phyloP scores from a whole-genome alignment of 2,113 vertebrate species.

The Nothobranchius kuhntae region DNA sequence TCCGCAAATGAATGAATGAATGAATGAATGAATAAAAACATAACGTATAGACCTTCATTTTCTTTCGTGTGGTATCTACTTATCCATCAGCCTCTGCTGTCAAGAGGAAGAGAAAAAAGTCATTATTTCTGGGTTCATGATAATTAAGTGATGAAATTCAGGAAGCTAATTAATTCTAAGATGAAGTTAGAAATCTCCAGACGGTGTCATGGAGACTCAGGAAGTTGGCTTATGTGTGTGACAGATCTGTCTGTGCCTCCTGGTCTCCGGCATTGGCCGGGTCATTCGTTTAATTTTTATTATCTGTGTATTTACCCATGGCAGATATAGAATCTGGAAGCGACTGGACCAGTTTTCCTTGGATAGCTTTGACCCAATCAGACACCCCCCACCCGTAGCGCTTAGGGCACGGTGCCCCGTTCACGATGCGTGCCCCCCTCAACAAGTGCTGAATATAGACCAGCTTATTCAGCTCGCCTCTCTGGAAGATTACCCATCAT shows the following conservation, averaged over 20 bases:
- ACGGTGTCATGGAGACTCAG: slow-evolving; percentile 21
- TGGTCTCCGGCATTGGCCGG: too few species aligned
- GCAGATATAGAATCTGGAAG: slow-evolving; percentile 49
- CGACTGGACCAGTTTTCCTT: slow-evolving; percentile 66
- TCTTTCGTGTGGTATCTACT: slow-evolving; percentile 12
- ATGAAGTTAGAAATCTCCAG: slow-evolving; percentile 26
- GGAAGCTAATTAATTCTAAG: slow-evolving; percentile 57
- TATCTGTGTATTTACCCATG: slow-evolving; percentile 52
- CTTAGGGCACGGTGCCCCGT: slow-evolving; percentile 63
- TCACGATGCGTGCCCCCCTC: slow-evolving; percentile 69
- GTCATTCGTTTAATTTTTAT: slow-evolving; percentile 21
- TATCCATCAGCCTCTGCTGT: not conserved
- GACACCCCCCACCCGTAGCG: slow-evolving; percentile 34
- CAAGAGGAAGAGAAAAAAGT: slow-evolving; percentile 38
- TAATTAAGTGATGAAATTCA: slow-evolving; percentile 50
- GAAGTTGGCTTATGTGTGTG: slow-evolving; percentile 2
- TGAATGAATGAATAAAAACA: too few species aligned
- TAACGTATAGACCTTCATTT: slow-evolving; percentile 7
- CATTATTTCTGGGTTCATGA: slow-evolving; percentile 54
- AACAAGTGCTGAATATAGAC: slow-evolving; percentile 65
- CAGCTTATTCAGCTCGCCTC: slow-evolving; percentile 32
- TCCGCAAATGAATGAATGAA: too few species aligned
- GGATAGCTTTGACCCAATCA: slow-evolving; percentile 62
- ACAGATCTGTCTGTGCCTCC: slow-evolving; percentile 40
- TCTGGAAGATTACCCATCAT: slow-evolving; percentile 60